Conservation (phyloP, 2,888 invertebrate species). For the Theodoxus fluviatilis region DNA sequence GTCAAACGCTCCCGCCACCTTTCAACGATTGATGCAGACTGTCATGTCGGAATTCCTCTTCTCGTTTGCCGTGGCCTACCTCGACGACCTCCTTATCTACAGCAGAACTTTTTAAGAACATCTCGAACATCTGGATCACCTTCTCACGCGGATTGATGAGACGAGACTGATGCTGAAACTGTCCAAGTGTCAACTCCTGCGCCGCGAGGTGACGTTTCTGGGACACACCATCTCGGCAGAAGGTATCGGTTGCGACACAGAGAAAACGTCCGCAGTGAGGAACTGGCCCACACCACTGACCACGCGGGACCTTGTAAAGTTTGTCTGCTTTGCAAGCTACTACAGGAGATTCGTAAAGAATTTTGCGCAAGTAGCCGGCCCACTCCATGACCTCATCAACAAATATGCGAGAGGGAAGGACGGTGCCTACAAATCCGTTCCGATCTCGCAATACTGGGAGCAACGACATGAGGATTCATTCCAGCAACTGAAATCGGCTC, state of each 20-base stretch:
- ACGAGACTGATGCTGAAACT: slow-evolving; percentile 35
- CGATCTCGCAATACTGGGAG: no score
- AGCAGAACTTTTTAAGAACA: slow-evolving; percentile 26
- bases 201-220: slow-evolving; percentile 29
- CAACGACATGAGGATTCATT: slow-evolving; percentile 20
- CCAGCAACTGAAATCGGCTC: slow-evolving; percentile 18
- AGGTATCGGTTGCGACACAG: slow-evolving; percentile 30
- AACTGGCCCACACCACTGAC: slow-evolving; percentile 28
- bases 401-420: not conserved
- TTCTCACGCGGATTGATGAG: slow-evolving; percentile 23
- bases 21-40: slow-evolving; percentile 25
- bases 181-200: slow-evolving; percentile 32
- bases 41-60: slow-evolving; percentile 26
- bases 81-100: slow-evolving; percentile 18
- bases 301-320: slow-evolving; percentile 27
- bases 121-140: slow-evolving; percentile 25
- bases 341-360: slow-evolving; percentile 13
- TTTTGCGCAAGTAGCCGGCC: not conserved
- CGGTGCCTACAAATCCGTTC: not conserved
- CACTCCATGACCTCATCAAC: not conserved
- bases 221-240: slow-evolving; percentile 34
- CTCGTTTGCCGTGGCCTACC: slow-evolving; percentile 14
- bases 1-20: slow-evolving; percentile 7
- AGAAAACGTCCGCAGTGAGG: slow-evolving; percentile 25
- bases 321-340: slow-evolving; percentile 23